These are phyloP conservation scores for Eclectus roratus DNA, from an alignment of 2,113 vertebrate genomes.

Conservation along the genomic window DNA sequence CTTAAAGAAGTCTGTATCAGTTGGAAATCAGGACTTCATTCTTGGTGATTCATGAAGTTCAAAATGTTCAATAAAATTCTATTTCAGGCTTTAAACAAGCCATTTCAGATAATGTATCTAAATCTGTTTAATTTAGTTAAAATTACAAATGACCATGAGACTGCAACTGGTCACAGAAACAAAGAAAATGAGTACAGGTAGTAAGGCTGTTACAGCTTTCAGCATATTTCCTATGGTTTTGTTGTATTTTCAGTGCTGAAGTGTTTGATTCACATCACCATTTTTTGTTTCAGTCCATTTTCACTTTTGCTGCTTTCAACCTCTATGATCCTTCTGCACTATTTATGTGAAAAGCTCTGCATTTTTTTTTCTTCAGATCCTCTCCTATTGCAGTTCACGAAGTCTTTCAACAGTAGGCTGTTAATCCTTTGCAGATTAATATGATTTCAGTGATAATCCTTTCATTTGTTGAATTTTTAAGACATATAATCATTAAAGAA, in stretches of 20 bases:
- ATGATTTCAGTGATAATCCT: conserved; percentile 61
- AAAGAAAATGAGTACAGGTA: neutral
- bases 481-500: conserved; percentile 60
- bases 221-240: neutral
- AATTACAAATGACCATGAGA: neutral
- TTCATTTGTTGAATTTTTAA: conserved; percentile 69
- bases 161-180: neutral
- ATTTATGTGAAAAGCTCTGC: conserved; percentile 19
- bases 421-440: conserved; percentile 70
- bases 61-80: neutral
- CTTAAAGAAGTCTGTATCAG: neutral
- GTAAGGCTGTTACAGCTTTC: neutral
- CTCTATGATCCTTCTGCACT: conserved; percentile 7
- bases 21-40: neutral
- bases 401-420: conserved; percentile 66
- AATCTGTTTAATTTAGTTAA: neutral
- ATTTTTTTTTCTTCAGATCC: conserved; percentile 34
- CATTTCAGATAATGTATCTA: neutral
- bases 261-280: neutral
- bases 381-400: conserved; percentile 52
- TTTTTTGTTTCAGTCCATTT: conserved; percentile 23
- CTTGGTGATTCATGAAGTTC: neutral
- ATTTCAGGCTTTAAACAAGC: neutral
- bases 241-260: neutral
- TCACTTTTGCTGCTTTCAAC: neutral